Conservation (phyloP, 2,888 invertebrate genomes). For the Netelia fuscicornis region DNA sequence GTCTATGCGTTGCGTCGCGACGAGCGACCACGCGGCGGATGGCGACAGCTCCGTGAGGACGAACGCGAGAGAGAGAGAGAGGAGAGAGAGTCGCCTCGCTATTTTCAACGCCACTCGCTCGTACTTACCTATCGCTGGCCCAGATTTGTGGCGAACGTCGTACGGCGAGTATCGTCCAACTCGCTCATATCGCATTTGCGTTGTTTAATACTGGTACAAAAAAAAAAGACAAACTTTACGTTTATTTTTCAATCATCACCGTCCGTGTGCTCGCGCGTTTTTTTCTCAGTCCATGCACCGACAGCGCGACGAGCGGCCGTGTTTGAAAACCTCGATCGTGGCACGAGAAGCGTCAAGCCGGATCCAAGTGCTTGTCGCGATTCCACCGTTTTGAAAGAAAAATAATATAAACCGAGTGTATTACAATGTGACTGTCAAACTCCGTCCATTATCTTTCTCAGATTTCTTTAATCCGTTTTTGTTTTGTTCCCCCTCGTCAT, state of each 20-base stretch:
- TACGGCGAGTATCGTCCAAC: constrained; percentile 66
- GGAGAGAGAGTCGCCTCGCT: constrained; percentile 73
- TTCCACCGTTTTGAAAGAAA: neutral
- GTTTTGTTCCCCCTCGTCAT: neutral
- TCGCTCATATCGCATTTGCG: neutral
- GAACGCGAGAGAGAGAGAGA: constrained; percentile 2
- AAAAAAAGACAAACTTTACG: neutral
- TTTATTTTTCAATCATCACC: neutral
- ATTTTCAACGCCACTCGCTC: constrained; percentile 79
- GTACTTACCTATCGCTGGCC: constrained; percentile 77
- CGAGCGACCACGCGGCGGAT: constrained; percentile 18
- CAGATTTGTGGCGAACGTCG: constrained; percentile 81
- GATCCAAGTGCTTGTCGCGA: neutral
- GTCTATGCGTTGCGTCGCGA: neutral
- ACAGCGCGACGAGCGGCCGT: too few species aligned
- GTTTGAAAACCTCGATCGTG: too few species aligned
- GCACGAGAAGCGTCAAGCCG: too few species aligned
- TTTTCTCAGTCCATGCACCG: too few species aligned
- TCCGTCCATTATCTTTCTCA: neutral
- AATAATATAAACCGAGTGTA: constrained; percentile 23
- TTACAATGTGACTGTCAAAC: constrained; percentile 57
- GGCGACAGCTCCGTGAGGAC: constrained; percentile 13
- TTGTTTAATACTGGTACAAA: neutral
- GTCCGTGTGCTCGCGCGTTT: too few species aligned
- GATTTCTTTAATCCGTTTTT: neutral